phyloP scores from a whole-genome alignment of 2,797 vertebrate genomes.

The Epinephelus coioides region DNA sequence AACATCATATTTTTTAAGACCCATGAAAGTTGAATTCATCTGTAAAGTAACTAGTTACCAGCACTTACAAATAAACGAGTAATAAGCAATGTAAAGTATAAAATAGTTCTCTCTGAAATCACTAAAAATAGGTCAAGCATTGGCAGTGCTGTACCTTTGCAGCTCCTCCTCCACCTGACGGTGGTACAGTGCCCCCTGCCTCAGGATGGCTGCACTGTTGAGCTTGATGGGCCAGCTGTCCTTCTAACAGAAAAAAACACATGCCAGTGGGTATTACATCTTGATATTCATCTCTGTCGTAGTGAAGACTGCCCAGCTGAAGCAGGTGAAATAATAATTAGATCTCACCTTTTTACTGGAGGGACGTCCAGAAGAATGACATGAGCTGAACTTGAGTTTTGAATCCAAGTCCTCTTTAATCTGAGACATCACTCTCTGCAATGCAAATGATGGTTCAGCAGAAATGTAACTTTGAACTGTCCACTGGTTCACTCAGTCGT shows the following conservation, averaged over 20 bases:
- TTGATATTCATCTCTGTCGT: neutral
- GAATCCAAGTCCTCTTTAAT: slow-evolving; percentile 78
- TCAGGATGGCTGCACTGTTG: slow-evolving; percentile 91
- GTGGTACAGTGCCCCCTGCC: slow-evolving; percentile 90
- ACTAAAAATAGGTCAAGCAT: neutral
- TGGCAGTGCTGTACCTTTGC: slow-evolving; percentile 84
- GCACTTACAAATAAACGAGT: no score
- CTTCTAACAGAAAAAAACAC: slow-evolving; percentile 73
- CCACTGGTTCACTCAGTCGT: neutral
- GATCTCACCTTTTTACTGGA: slow-evolving; percentile 68
- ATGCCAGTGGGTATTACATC: neutral
- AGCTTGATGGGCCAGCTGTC: slow-evolving; percentile 88
- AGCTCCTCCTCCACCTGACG: slow-evolving; percentile 89
- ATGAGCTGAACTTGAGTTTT: slow-evolving; percentile 74
- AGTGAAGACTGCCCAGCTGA: neutral
- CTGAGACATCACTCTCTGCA: slow-evolving; percentile 79
- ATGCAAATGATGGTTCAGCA: slow-evolving; percentile 8
- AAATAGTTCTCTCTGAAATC: no score
- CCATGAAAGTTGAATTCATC: no score
- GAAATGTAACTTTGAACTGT: slow-evolving; percentile 1
- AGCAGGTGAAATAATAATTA: neutral
- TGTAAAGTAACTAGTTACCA: no score
- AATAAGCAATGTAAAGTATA: no score
- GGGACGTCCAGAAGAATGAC: slow-evolving; percentile 66
- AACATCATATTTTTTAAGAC: no score